These are phyloP conservation scores for Lepidocolaptes lacrymiger DNA, from an alignment of 2,797 vertebrate species.

Conservation along the genomic window DNA sequence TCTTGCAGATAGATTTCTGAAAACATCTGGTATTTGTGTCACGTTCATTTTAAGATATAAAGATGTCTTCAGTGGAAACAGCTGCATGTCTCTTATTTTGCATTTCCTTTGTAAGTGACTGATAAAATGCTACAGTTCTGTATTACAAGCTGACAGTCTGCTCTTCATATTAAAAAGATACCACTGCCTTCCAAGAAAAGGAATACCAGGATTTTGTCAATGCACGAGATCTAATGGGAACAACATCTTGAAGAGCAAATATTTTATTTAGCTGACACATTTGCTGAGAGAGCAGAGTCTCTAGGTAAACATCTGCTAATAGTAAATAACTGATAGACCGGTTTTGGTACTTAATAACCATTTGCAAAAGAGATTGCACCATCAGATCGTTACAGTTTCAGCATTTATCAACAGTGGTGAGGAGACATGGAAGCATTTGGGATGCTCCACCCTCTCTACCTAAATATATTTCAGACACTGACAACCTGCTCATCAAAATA, in stretches of 20 bases:
- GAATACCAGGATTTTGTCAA: neutral
- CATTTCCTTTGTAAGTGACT: neutral
- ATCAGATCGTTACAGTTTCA: neutral
- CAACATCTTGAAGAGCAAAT: neutral
- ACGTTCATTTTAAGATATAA: neutral
- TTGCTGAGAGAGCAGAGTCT: neutral
- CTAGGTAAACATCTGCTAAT: neutral
- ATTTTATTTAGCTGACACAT: neutral
- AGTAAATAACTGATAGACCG: neutral
- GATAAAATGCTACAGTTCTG: neutral
- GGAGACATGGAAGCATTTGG: neutral
- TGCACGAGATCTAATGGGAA: neutral
- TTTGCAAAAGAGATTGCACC: neutral
- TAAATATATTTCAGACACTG: neutral
- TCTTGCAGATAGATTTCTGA: neutral
- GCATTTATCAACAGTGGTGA: neutral
- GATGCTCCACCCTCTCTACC: neutral
- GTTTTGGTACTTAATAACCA: neutral
- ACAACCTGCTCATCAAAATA: neutral
- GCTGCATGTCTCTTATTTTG: neutral
- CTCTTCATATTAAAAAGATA: neutral
- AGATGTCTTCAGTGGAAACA: neutral
- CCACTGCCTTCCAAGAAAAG: neutral
- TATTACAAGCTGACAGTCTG: neutral
- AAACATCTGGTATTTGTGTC: neutral